A percentile compares a stretch with the other conserved stretches of the same genome.
Evolutionary conservation across 2,113 vertebrate genomes (phyloP).

Genomic region (Pelecanus crispus): DNA sequence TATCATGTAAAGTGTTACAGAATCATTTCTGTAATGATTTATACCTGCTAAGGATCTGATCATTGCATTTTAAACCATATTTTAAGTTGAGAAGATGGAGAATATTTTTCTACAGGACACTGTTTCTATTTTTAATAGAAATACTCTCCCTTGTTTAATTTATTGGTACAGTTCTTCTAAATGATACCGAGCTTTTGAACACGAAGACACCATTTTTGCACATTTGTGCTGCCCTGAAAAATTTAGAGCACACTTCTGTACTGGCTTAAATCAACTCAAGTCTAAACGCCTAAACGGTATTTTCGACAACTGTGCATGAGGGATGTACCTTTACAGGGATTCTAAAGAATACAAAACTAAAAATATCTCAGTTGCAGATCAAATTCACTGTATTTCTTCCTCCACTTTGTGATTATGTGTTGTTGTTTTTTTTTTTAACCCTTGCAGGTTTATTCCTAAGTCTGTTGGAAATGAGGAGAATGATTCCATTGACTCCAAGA

Average conservation of each 20-base stretch:
- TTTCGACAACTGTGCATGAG: not conserved
- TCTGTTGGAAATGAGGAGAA: not conserved
- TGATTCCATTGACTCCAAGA: not conserved
- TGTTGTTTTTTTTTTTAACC: not conserved
- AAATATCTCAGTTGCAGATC: slow-evolving; percentile 4
- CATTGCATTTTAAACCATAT: not conserved
- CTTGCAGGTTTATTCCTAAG: not conserved
- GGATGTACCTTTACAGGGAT: not conserved
- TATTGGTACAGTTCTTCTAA: not conserved
- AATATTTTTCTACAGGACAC: slow-evolving; percentile 38
- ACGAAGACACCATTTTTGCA: not conserved
- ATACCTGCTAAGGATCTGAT: not conserved
- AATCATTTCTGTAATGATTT: slow-evolving; percentile 32
- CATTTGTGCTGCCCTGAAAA: not conserved
- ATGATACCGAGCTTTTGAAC: not conserved
- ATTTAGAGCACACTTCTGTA: not conserved
- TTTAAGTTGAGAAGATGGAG: slow-evolving; percentile 30
- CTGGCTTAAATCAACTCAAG: not conserved
- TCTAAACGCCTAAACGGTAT: not conserved
- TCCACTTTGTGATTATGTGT: not conserved
- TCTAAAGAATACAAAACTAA: slow-evolving; percentile 7
- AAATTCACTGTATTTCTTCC: not conserved
- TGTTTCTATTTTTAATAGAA: slow-evolving; percentile 56
- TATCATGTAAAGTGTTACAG: slow-evolving; percentile 15
- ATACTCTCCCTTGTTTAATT: not conserved